Conservation (phyloP, 2,113 vertebrate genomes). For the Pungitius pungitius region DNA sequence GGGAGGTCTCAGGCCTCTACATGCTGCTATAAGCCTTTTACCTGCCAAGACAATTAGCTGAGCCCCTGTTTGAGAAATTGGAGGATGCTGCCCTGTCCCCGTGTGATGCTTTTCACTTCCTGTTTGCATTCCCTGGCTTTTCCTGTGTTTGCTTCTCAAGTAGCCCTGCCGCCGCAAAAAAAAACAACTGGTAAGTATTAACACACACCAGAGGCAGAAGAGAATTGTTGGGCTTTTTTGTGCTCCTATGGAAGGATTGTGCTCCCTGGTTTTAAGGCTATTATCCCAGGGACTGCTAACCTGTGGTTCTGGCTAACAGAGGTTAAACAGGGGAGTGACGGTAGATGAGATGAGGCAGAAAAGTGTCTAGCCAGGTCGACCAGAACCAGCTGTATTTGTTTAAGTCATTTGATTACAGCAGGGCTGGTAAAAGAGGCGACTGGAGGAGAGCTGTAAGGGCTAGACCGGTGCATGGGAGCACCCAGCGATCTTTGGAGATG, state of each 20-base stretch:
- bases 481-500: too few relatives aligned
- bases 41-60: constrained; percentile 49
- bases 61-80: constrained; percentile 35
- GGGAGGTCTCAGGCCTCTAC: constrained; percentile 17
- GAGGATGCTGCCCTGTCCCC: constrained; percentile 38
- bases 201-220: constrained; percentile 43
- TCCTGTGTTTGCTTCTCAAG: constrained; percentile 15
- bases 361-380: constrained; percentile 46
- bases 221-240: background rate
- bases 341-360: constrained; percentile 54
- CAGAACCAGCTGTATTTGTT: too few relatives aligned
- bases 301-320: constrained; percentile 31
- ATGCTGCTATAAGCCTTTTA: constrained; percentile 36
- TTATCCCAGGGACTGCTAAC: constrained; percentile 45
- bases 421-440: too few relatives aligned
- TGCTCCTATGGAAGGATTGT: background rate
- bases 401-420: too few relatives aligned
- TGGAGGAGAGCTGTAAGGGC: too few relatives aligned
- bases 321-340: constrained; percentile 47
- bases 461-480: too few relatives aligned
- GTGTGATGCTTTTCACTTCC: constrained; percentile 63
- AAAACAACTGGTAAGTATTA: constrained; percentile 49
- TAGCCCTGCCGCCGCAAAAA: constrained; percentile 44
- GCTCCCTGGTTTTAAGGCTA: constrained; percentile 12
- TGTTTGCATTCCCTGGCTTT: constrained; percentile 51